Conservation (phyloP, 1,140 invertebrate species). For the Drosophila busckii region DNA sequence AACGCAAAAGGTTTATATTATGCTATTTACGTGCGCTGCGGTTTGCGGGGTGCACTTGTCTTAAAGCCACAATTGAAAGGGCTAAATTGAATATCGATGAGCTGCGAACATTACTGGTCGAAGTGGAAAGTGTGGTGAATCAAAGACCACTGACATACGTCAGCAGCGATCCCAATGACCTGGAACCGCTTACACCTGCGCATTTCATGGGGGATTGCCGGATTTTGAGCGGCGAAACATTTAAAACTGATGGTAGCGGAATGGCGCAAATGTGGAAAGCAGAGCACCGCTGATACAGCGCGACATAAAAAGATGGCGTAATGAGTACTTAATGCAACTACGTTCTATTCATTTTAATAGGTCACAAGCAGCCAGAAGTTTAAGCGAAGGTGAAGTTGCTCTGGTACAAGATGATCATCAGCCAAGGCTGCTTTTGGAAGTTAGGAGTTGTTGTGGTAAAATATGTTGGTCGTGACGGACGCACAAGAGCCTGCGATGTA, state of each 20-base stretch:
- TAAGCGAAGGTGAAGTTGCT: neutral
- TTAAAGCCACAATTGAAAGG: neutral
- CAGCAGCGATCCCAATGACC: neutral
- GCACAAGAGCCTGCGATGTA: neutral
- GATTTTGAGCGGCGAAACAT: too few relatives aligned
- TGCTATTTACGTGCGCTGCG: neutral
- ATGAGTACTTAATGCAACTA: neutral
- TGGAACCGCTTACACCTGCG: neutral
- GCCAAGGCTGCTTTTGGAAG: neutral
- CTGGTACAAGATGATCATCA: neutral
- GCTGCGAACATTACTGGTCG: neutral
- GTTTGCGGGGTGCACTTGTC: neutral
- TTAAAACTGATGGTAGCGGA: neutral
- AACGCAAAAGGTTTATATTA: neutral
- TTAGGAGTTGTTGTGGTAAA: neutral
- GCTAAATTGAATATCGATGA: neutral
- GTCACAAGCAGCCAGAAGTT: neutral
- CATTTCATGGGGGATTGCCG: too few relatives aligned
- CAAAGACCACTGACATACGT: neutral
- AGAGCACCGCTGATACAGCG: neutral
- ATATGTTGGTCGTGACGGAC: neutral
- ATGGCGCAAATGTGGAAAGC: neutral
- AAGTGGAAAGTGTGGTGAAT: neutral
- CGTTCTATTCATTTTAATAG: constrained; percentile 4
- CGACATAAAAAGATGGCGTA: neutral